Evolutionary conservation across 2,797 vertebrate genomes (phyloP), one percentile per base, ranked within the genome.

Genomic region (Gymnocypris eckloni): DNA sequence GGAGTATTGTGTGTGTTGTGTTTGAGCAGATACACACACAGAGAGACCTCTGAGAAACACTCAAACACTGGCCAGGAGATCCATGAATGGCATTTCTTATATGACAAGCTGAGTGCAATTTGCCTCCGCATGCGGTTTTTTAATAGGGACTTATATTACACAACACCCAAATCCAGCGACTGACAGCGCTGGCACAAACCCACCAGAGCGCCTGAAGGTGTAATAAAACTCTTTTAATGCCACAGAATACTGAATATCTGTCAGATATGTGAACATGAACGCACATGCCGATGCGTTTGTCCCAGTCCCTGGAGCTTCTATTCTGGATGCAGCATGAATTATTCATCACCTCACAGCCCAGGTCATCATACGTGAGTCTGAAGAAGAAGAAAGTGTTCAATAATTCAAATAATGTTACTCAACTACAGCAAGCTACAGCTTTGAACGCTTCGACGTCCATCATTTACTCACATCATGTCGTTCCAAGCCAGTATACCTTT

Each of bases 301-400:
- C 11, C 56, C 54, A 48, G 71, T 66, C 82, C 20, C 48, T 86
- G 71, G 12, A 84, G 85, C 90, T 90, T 89, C 91, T 93, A 90
- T 92, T 91, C 77, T 48, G 90, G 85, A 90, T 77, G 50, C 22
- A 82, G 80, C 86, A 94, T 95, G 81, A 94, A 95, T 96, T 90
- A 94, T 94, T 90, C 82, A 94, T 91, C 77, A 45, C 59, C 70
- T 79, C 66, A 81, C 28, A 77, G 64, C 79, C 82, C 84, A 18
- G 28, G 59, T 70, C 86, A 85, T 77, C 91, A 83, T 66, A 69
- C 82, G 80, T 79, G 28, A 56, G 20, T 25, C 25, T 86, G 82
- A 18, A 52, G 22, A 43, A 64, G 12, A 71, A 71, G 59, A 69
- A 84, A 77, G 70, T 64, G 41, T 90, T 95, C 22, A 94, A 93